Evolutionary conservation across 2,113 vertebrate genomes (phyloP).

Genomic region (Hystrix cristata): DNA sequence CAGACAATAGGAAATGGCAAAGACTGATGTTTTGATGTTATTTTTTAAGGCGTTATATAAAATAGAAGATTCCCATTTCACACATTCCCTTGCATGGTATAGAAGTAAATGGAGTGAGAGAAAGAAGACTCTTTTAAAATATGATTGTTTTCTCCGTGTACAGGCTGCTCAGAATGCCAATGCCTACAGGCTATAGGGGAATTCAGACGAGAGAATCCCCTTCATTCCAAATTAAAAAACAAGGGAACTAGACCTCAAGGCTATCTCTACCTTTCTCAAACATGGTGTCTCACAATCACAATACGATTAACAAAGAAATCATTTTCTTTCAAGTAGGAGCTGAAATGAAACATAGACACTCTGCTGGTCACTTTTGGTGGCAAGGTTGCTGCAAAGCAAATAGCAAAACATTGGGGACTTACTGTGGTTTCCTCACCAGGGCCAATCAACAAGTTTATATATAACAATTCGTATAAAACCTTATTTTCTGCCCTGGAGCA

Average conservation of each 20-base stretch:
- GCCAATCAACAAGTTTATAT: slow-evolving; percentile 56
- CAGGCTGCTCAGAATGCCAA: slow-evolving; percentile 79
- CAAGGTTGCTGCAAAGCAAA: slow-evolving; percentile 38
- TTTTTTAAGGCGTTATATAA: slow-evolving; percentile 46
- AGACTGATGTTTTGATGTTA: slow-evolving; percentile 73
- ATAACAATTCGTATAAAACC: slow-evolving; percentile 6
- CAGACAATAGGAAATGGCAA: slow-evolving; percentile 77
- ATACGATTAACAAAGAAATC: slow-evolving; percentile 73
- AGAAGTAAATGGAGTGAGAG: slow-evolving; percentile 67
- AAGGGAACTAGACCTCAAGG: slow-evolving; percentile 73
- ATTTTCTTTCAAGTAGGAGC: slow-evolving; percentile 74
- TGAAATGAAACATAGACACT: slow-evolving; percentile 58
- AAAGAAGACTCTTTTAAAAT: slow-evolving; percentile 78
- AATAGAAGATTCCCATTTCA: slow-evolving; percentile 60
- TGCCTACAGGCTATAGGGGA: slow-evolving; percentile 71
- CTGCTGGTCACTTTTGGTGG: slow-evolving; percentile 52
- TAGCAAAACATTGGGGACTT: neutral
- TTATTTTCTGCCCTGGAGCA: neutral
- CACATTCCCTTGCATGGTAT: slow-evolving; percentile 69
- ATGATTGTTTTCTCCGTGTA: slow-evolving; percentile 69
- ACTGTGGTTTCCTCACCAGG: slow-evolving; percentile 2
- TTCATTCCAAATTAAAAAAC: slow-evolving; percentile 79
- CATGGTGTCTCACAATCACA: slow-evolving; percentile 56
- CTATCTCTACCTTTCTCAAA: slow-evolving; percentile 73
- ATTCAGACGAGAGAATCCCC: slow-evolving; percentile 72